Evolutionary conservation across 2,797 vertebrate genomes (phyloP).

Genomic region (Hypotaenidia okinawae): DNA sequence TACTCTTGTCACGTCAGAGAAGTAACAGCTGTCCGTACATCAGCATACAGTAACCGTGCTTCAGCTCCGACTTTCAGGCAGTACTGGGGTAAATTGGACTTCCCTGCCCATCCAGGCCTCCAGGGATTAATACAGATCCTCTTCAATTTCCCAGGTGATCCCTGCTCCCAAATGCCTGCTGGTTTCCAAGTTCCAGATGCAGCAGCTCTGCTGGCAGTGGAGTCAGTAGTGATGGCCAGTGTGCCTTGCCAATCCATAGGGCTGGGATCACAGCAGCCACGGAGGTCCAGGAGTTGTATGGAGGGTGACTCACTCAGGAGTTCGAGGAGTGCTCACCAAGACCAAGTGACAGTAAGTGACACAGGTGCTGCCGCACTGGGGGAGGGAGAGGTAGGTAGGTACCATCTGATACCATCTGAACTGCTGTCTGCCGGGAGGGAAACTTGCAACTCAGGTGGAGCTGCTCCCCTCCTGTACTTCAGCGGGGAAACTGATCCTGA

Average conservation of each 20-base stretch:
- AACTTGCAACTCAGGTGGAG: neutral
- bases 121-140: neutral
- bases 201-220: rapidly evolving
- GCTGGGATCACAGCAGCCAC: neutral
- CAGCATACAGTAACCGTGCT: rapidly evolving
- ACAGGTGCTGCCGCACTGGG: neutral
- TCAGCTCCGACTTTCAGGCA: rapidly evolving
- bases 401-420: constrained; percentile 5
- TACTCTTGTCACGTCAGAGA: neutral
- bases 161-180: neutral
- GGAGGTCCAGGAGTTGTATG: neutral
- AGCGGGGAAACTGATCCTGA: neutral
- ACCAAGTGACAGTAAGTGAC: neutral
- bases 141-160: neutral
- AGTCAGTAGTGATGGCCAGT: neutral
- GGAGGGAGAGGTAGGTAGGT: neutral
- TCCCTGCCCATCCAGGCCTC: neutral
- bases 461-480: neutral
- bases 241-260: neutral
- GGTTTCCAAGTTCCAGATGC: neutral
- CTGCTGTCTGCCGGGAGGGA: neutral
- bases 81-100: rapidly evolving
- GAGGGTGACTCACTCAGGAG: neutral
- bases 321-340: neutral
- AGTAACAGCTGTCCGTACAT: neutral